phyloP scores from a whole-genome alignment of 53 echinoderm and acorn worm genomes.

The Astropecten irregularis region DNA sequence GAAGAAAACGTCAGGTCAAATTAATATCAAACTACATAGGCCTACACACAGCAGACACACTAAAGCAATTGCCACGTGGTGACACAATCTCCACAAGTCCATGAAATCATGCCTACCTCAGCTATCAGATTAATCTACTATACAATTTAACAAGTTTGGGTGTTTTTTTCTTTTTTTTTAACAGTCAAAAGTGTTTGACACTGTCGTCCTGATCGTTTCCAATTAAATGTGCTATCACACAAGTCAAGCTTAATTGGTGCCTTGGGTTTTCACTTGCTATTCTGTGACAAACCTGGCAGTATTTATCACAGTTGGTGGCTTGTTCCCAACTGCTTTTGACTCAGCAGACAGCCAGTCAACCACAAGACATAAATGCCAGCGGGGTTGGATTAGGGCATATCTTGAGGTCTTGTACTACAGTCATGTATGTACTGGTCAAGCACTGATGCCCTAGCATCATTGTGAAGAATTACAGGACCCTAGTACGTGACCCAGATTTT shows the following conservation, averaged over 20 bases:
- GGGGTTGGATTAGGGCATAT: no score
- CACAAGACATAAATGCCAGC: no score
- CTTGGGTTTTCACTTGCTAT: constrained; percentile 26
- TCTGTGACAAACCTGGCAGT: not conserved
- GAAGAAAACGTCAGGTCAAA: no score
- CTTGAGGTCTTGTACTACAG: no score
- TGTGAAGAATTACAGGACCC: no score
- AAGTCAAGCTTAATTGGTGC: constrained; percentile 14
- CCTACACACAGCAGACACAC: no score
- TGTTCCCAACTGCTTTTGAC: not conserved
- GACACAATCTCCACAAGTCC: not conserved
- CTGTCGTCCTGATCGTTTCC: constrained; percentile 9
- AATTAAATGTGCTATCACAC: constrained; percentile 28
- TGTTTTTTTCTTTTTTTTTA: not conserved
- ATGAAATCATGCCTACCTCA: constrained; percentile 2
- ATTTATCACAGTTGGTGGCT: constrained; percentile 42
- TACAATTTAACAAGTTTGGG: not conserved
- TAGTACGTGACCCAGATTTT: no score
- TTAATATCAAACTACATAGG: no score
- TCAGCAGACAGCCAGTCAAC: no score
- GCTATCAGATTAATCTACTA: constrained; percentile 11
- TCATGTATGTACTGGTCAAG: no score
- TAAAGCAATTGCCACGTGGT: constrained; percentile 2
- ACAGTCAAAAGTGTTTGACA: not conserved
- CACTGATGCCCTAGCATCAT: no score